Evolutionary conservation across 2,797 vertebrate genomes (phyloP).

Genomic region (Coendou prehensilis): DNA sequence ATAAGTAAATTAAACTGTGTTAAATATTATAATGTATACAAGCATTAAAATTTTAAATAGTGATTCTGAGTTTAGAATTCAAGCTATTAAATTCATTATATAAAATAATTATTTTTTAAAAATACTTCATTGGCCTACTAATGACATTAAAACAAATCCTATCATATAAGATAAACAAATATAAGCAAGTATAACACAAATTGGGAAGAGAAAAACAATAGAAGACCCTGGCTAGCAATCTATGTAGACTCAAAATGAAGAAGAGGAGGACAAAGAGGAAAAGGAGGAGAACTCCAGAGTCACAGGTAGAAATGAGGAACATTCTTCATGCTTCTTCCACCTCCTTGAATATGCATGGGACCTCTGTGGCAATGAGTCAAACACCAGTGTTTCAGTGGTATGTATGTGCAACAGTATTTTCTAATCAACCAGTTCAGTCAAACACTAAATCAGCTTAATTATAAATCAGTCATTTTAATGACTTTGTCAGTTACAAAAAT

Average conservation of each 20-base stretch:
- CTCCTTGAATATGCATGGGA: neutral
- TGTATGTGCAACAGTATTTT: neutral
- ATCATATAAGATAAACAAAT: neutral
- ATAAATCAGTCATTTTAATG: neutral
- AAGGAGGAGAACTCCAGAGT: rapidly evolving
- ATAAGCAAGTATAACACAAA: neutral
- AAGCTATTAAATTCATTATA: neutral
- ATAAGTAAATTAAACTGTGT: neutral
- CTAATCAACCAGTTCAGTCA: neutral
- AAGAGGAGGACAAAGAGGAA: neutral
- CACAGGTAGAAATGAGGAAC: neutral
- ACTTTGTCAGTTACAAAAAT: neutral
- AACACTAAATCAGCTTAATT: neutral
- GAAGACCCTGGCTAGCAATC: neutral
- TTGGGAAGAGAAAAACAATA: neutral
- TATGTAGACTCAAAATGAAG: neutral
- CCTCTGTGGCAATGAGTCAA: neutral
- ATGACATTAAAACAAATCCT: neutral
- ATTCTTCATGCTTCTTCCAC: neutral
- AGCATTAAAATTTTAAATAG: neutral
- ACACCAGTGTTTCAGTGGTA: neutral
- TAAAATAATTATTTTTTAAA: neutral
- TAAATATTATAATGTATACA: neutral
- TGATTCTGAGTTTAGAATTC: neutral
- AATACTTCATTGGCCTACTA: no score